Evolutionary conservation across 2,888 invertebrate species (phyloP), one percentile per base, ranked within the genome.

Genomic region (Hirtodrosophila duncani): DNA sequence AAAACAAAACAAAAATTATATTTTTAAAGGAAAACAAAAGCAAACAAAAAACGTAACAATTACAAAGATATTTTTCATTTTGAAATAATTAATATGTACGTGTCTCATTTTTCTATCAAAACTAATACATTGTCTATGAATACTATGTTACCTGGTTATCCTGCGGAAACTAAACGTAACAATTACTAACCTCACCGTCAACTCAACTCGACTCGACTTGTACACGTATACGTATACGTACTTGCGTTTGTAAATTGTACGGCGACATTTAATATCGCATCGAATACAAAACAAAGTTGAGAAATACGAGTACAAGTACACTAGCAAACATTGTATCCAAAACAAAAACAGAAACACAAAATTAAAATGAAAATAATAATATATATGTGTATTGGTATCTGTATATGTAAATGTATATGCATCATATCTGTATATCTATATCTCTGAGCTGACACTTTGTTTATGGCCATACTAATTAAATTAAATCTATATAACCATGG

Each of bases 101-200:
- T 41, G 7, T 21, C 29, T 29, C n/a, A 39, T 20, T 29, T 44
- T 11, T 9, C n/a, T n/a, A 6, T 41, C 11, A 24, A 29, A 11
- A 20, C 17, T 18, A 21, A 23, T 9, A 7, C 3, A 27, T 38
- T 36, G n/a, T n/a, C 13, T 21, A 20, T 46, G 30, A 61, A 53
- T 56, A 56, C 63, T 52, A 53, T 60, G 60, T 56, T 63, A 63
- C 56, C 63, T 63, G 60, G 60, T 66, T 46, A 50, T 59, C 58
- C 49, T 49, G 42, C 49, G 36, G 37, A 50, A 58, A 57, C 50
- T 48, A 44, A 56, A 44, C 29, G 39, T 62, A 62, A 62, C 62
- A 49, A 42, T 5, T 17, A 36, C 36, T 39, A 34, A 57, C 26
- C 38, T 33, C 37, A 24, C 42, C 37, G 42, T 30, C 14, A 42